Evolutionary conservation across 1,140 invertebrate species (phyloP).

Genomic region (Sminthurinus signatus): DNA sequence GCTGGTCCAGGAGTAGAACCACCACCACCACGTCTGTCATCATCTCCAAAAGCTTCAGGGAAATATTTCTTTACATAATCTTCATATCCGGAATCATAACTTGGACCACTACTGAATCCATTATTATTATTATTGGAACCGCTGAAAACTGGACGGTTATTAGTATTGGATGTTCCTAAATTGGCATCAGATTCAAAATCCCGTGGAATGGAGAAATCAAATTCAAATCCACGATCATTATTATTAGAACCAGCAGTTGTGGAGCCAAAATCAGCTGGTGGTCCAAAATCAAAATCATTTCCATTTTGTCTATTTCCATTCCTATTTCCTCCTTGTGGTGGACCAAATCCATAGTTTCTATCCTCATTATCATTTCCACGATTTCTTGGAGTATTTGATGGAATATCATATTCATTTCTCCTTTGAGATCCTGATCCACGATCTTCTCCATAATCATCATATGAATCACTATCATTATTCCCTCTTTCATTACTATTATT

Average conservation of each 20-base stretch:
- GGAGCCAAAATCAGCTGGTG: slow-evolving; percentile 24
- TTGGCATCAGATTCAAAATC: slow-evolving; percentile 35
- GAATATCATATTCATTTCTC: no score
- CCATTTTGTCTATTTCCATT: not conserved
- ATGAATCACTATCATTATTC: not conserved
- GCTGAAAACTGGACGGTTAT: slow-evolving; percentile 19
- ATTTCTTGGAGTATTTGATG: not conserved
- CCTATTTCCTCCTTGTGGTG: not conserved
- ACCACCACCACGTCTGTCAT: not conserved
- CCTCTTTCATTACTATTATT: slow-evolving; percentile 1
- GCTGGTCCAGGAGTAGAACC: slow-evolving; percentile 14
- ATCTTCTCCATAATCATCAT: slow-evolving; percentile 6
- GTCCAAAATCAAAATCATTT: slow-evolving; percentile 28
- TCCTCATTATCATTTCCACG: slow-evolving; percentile 6
- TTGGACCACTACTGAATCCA: not conserved
- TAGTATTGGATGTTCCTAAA: slow-evolving; percentile 15
- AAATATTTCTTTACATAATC: slow-evolving; percentile 37
- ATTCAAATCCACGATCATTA: slow-evolving; percentile 15
- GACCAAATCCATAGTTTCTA: slow-evolving; percentile 19
- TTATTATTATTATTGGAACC: slow-evolving; percentile 7
- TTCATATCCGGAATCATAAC: slow-evolving; percentile 35
- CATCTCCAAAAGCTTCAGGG: slow-evolving; percentile 23
- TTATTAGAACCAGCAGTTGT: slow-evolving; percentile 7
- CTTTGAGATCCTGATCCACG: not conserved
- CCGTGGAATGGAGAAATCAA: slow-evolving; percentile 36